Conservation (phyloP, 2,797 vertebrate species). For the Amblyraja radiata region DNA sequence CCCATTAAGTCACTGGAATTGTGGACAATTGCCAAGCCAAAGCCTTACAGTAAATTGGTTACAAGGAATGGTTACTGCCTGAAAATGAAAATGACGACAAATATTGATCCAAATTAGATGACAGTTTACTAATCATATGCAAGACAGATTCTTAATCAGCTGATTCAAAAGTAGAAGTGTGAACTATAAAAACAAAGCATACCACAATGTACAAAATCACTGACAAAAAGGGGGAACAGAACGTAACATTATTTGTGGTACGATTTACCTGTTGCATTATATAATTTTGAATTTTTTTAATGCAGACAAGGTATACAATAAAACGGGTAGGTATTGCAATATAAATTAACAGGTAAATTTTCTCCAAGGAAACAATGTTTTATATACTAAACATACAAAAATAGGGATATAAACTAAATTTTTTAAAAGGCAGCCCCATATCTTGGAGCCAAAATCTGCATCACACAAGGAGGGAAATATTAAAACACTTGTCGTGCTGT, state of each 20-base stretch:
- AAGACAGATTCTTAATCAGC: not conserved
- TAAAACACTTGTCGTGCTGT: slow-evolving; percentile 20
- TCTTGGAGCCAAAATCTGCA: not conserved
- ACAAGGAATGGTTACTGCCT: not conserved
- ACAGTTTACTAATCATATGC: not conserved
- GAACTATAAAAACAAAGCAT: not conserved
- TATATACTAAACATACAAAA: slow-evolving; percentile 28
- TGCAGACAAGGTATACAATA: not conserved
- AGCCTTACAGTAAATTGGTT: not conserved
- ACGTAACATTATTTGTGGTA: slow-evolving; percentile 1
- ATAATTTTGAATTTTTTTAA: not conserved
- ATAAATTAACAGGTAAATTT: slow-evolving; percentile 34
- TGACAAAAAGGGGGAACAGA: slow-evolving; percentile 10
- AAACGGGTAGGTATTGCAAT: slow-evolving; percentile 6
- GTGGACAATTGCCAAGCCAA: not conserved
- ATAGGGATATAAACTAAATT: slow-evolving; percentile 28
- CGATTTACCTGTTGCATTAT: not conserved
- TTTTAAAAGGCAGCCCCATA: slow-evolving; percentile 29
- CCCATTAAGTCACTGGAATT: not conserved
- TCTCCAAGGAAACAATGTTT: not conserved
- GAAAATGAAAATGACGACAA: not conserved
- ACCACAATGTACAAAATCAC: not conserved
- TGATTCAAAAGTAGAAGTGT: not conserved
- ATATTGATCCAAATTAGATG: not conserved
- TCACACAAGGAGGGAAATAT: not conserved